A percentile compares a stretch with the other conserved stretches of the same genome.
phyloP scores from a whole-genome alignment of 2,797 vertebrate species.

The Erethizon dorsatum region DNA sequence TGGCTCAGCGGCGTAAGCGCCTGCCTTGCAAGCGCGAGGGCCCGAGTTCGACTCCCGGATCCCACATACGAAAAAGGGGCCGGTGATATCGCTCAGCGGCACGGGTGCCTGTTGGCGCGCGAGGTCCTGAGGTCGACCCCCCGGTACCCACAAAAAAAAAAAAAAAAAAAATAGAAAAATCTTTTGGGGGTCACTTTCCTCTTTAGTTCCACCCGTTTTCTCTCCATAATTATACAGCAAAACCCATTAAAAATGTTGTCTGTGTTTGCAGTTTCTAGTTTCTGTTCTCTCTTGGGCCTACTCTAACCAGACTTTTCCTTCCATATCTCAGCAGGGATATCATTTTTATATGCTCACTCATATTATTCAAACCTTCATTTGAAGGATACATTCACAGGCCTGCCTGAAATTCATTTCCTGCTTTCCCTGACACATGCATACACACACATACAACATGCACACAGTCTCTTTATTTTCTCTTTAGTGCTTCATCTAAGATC shows the following conservation, averaged over 20 bases:
- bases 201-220: not conserved
- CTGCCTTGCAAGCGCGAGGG: too few relatives aligned
- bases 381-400: not conserved
- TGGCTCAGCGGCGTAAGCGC: too few relatives aligned
- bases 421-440: not conserved
- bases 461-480: not conserved
- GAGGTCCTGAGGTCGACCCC: too few relatives aligned
- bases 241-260: not conserved
- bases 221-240: not conserved
- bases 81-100: too few relatives aligned
- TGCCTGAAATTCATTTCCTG: not conserved
- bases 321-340: not conserved
- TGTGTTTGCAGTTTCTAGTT: not conserved
- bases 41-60: too few relatives aligned
- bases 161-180: constrained; percentile 3
- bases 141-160: too few relatives aligned
- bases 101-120: too few relatives aligned
- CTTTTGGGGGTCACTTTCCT: not conserved
- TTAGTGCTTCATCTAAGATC: not conserved
- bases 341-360: constrained; percentile 2
- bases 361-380: not conserved
- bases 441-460: not conserved
- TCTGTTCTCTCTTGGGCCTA: not conserved
- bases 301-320: constrained; percentile 16
- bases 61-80: too few relatives aligned